Conservation (phyloP, 2,113 vertebrate species). For the Perca flavescens region DNA sequence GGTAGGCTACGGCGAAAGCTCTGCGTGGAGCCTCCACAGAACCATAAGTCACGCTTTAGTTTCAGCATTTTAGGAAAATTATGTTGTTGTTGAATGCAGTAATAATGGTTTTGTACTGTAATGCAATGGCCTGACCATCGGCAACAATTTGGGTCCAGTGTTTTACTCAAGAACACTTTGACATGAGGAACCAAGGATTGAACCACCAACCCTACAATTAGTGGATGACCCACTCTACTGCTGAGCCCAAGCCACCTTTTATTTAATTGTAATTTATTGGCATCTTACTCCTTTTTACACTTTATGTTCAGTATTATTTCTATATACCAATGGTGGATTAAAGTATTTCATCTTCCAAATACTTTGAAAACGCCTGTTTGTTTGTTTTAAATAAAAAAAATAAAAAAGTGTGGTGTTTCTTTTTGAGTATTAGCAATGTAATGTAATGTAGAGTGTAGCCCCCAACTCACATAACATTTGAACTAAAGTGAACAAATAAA, state of each 20-base stretch:
- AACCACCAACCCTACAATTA: neutral
- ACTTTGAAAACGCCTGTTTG: too few species aligned
- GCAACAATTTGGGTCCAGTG: too few species aligned
- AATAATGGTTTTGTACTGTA: too few species aligned
- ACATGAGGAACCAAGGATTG: too few species aligned
- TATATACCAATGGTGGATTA: neutral
- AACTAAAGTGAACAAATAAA: neutral
- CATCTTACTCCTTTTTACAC: neutral
- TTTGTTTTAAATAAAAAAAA: neutral
- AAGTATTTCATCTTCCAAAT: neutral
- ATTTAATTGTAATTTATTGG: neutral
- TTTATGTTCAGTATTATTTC: neutral
- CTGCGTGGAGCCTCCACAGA: too few species aligned
- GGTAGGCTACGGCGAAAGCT: too few species aligned
- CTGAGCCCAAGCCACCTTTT: neutral
- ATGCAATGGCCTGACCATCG: too few species aligned
- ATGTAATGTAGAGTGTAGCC: too few species aligned
- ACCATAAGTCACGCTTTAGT: too few species aligned
- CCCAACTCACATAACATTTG: neutral
- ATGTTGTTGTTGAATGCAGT: too few species aligned
- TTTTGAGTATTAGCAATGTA: neutral
- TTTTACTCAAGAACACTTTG: too few species aligned
- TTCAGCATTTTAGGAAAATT: too few species aligned
- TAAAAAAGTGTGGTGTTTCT: neutral
- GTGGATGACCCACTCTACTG: neutral